phyloP scores from a whole-genome alignment of 2,888 invertebrate genomes.

The Trissolcus japonicus region DNA sequence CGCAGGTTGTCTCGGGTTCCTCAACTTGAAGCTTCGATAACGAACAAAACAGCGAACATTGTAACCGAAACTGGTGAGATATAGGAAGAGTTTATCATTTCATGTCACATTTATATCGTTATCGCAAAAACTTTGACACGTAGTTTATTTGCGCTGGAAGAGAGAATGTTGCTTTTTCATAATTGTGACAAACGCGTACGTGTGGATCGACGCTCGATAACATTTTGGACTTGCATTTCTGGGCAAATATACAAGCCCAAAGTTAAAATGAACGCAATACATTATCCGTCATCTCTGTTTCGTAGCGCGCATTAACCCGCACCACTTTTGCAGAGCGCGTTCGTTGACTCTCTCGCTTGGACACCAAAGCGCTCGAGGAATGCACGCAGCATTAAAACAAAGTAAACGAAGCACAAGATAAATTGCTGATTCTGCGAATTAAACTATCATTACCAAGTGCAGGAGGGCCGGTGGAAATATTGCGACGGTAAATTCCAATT shows the following conservation, averaged over 20 bases:
- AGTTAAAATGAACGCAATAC: conserved; percentile 44
- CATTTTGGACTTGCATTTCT: conserved; percentile 13
- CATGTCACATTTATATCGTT: conserved; percentile 7
- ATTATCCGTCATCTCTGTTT: conserved; percentile 25
- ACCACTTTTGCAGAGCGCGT: conserved; percentile 28
- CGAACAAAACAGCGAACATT: conserved; percentile 32
- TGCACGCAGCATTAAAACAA: conserved; percentile 26
- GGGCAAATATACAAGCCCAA: conserved; percentile 33
- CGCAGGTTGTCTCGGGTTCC: conserved; percentile 44
- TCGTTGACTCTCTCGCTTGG: conserved; percentile 23
- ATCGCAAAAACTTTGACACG: conserved; percentile 13
- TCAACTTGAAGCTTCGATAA: conserved; percentile 46
- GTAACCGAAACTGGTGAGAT: conserved; percentile 38
- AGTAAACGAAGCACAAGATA: conserved; percentile 39
- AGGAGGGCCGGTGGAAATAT: conserved; percentile 19
- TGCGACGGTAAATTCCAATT: conserved; percentile 34
- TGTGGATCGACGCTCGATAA: conserved; percentile 16
- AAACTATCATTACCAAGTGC: conserved; percentile 37
- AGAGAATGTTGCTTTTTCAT: conserved; percentile 25
- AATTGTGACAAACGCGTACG: too few species aligned
- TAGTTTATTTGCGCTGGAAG: conserved; percentile 27
- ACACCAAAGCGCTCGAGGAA: not conserved
- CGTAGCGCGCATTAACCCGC: conserved; percentile 39
- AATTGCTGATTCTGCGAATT: conserved; percentile 39
- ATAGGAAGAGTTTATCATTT: conserved; percentile 8